phyloP scores from a whole-genome alignment of 2,113 vertebrate species.

The Lipophrys pholis region DNA sequence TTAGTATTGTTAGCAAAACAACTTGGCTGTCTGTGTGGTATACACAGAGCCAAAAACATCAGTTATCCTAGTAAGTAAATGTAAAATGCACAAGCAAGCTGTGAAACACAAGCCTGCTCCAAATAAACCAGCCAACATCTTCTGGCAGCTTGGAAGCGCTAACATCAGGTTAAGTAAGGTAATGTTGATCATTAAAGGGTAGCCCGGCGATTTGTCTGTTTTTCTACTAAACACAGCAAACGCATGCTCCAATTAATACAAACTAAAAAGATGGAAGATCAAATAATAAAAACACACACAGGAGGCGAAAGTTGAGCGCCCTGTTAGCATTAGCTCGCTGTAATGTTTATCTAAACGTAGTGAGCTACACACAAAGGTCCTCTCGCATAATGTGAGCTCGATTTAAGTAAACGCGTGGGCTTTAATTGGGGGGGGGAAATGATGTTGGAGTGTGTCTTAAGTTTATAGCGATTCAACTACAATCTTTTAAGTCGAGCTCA shows the following conservation, averaged over 20 bases:
- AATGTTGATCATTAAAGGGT: not conserved
- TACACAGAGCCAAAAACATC: not conserved
- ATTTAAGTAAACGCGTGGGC: not conserved
- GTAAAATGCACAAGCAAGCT: too few relatives aligned
- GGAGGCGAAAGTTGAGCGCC: constrained; percentile 26
- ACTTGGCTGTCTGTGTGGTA: not conserved
- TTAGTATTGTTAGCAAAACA: not conserved
- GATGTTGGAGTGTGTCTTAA: not conserved
- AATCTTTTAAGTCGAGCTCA: constrained; percentile 52
- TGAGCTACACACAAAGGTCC: not conserved
- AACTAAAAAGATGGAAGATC: not conserved
- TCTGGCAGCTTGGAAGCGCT: not conserved
- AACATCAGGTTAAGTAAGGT: not conserved
- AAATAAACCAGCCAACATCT: constrained; percentile 1
- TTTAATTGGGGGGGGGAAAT: not conserved
- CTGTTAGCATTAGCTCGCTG: constrained; percentile 66
- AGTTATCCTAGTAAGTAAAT: too few relatives aligned
- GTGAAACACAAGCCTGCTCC: not conserved
- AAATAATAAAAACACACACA: constrained; percentile 27
- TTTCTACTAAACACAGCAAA: not conserved
- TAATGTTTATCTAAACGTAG: constrained; percentile 45
- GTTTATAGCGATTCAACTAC: constrained; percentile 29
- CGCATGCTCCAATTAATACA: not conserved
- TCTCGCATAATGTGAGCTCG: not conserved
- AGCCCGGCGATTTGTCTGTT: not conserved